phyloP scores from a whole-genome alignment of 2,888 invertebrate genomes.

The Phyllotreta striolata region DNA sequence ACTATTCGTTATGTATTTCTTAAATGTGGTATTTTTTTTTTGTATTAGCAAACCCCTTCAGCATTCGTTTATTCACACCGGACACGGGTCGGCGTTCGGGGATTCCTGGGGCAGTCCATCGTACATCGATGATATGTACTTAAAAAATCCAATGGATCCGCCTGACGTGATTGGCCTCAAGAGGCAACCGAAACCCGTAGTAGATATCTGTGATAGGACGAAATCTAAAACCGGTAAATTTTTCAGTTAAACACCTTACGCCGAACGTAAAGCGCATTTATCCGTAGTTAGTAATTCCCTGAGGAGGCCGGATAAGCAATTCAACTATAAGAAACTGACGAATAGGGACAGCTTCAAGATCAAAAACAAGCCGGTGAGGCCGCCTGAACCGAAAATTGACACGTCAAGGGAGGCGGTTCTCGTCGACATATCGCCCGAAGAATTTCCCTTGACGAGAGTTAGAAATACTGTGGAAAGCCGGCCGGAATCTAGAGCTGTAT shows the following conservation, averaged over 20 bases:
- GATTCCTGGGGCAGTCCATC: slow-evolving; percentile 87
- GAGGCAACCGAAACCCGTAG: slow-evolving; percentile 50
- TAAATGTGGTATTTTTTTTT: background rate
- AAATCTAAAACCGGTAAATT: slow-evolving; percentile 57
- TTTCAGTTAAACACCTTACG: background rate
- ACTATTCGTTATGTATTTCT: background rate
- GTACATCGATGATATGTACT: slow-evolving; percentile 79
- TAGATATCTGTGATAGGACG: slow-evolving; percentile 59
- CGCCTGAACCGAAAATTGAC: slow-evolving; percentile 59
- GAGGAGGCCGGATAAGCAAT: slow-evolving; percentile 68
- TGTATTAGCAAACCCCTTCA: slow-evolving; percentile 73
- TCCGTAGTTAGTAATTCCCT: slow-evolving; percentile 46
- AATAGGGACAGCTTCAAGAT: slow-evolving; percentile 66
- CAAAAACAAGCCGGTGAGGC: slow-evolving; percentile 57
- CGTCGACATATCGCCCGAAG: slow-evolving; percentile 76
- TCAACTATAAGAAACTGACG: slow-evolving; percentile 82
- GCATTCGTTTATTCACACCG: slow-evolving; percentile 85
- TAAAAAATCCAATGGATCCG: slow-evolving; percentile 78
- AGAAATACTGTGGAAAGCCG: slow-evolving; percentile 31
- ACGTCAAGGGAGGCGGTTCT: slow-evolving; percentile 69
- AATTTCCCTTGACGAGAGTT: slow-evolving; percentile 34
- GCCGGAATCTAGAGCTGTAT: slow-evolving; percentile 56
- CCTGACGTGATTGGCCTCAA: slow-evolving; percentile 68
- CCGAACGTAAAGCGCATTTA: background rate
- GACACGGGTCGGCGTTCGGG: slow-evolving; percentile 76